phyloP scores from a whole-genome alignment of 2,113 vertebrate species.

The Rhabdomys dilectus region DNA sequence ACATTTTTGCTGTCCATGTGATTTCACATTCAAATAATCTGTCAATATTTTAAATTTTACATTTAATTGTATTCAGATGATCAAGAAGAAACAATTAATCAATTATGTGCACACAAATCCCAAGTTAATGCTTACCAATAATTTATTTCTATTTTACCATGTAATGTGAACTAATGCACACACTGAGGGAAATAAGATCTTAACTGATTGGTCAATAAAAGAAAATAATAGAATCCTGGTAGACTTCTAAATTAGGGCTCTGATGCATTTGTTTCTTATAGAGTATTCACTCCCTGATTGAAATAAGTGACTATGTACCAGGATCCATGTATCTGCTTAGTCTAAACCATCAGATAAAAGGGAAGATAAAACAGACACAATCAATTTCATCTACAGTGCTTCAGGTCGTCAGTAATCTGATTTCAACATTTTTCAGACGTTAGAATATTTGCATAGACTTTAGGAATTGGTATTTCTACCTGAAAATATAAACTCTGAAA shows the following conservation, averaged over 20 bases:
- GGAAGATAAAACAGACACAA: background rate
- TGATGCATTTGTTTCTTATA: conserved; percentile 54
- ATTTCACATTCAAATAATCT: conserved; percentile 55
- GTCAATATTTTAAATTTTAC: conserved; percentile 75
- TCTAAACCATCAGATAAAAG: conserved; percentile 13
- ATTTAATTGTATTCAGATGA: conserved; percentile 62
- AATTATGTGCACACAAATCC: conserved; percentile 82
- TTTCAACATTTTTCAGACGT: background rate
- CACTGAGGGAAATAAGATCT: conserved; percentile 71
- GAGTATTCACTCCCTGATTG: conserved; percentile 66
- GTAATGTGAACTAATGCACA: conserved; percentile 72
- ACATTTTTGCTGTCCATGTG: background rate
- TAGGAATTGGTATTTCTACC: background rate
- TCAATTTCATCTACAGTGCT: background rate
- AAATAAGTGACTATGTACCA: conserved; percentile 43
- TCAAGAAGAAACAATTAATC: conserved; percentile 72
- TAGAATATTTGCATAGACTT: background rate
- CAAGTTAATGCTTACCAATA: conserved; percentile 75
- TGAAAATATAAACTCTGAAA: background rate
- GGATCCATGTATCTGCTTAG: conserved; percentile 49
- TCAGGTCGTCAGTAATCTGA: background rate
- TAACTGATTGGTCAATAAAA: conserved; percentile 82
- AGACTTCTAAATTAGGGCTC: conserved; percentile 73
- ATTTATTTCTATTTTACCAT: conserved; percentile 77
- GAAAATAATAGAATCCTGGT: conserved; percentile 71